A percentile compares a stretch with the other conserved stretches of the same genome.
These are phyloP conservation scores for Amblyjoppa proteus DNA, from an alignment of 2,888 invertebrate genomes.

Conservation along the genomic window DNA sequence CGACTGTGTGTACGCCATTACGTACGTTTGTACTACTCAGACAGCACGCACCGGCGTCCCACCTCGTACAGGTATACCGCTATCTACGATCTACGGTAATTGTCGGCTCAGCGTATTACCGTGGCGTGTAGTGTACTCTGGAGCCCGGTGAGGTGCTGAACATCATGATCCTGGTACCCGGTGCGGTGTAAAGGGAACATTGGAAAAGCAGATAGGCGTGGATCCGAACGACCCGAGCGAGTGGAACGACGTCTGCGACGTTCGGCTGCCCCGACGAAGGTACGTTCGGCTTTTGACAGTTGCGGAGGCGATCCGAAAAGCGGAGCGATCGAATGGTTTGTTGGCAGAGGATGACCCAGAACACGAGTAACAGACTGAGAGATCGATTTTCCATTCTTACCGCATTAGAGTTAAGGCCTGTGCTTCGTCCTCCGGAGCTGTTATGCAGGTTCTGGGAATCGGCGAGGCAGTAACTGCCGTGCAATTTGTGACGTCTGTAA, in stretches of 20 bases:
- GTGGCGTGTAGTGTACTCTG: constrained; percentile 14
- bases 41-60: constrained; percentile 54
- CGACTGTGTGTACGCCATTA: constrained; percentile 59
- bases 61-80: constrained; percentile 40
- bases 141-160: constrained; percentile 1
- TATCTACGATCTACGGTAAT: constrained; percentile 64
- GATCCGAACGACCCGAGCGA: neutral
- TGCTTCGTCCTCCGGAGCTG: neutral
- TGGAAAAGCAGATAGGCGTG: neutral
- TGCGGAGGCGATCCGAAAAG: too few relatives aligned
- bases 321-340: too few relatives aligned
- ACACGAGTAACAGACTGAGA: neutral
- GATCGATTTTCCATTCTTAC: neutral
- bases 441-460: too few relatives aligned
- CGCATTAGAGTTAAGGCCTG: neutral
- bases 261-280: neutral
- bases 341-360: neutral
- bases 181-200: neutral
- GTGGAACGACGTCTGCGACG: neutral
- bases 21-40: constrained; percentile 65
- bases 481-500: neutral
- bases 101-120: constrained; percentile 65
- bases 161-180: constrained; percentile 14
- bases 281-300: neutral
- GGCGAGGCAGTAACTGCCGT: neutral